Base-by-base conservation (phyloP, 2,888 invertebrate species). In the Trichopria drosophilae region DNA sequence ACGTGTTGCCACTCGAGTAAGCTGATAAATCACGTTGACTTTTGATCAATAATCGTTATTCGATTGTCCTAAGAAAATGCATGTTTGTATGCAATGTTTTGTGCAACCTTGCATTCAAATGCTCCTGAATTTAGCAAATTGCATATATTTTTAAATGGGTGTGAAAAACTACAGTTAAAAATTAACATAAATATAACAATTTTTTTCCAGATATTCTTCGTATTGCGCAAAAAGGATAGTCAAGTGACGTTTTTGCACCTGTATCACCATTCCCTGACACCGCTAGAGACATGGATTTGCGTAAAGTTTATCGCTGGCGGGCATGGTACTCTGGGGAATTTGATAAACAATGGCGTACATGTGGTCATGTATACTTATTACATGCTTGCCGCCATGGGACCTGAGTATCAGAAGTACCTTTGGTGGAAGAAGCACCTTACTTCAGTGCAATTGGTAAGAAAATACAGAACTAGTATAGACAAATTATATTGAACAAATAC, bases 381-480 rank as follows among this genome's bases (percentile, higher is more conserved):
- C 77, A 88, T 90, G 82, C 76, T 90, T 68, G 83, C 92, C 0
- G 91, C 91, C 2, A 84, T 91, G 83, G 92, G 92, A 1, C 91
- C 91, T 0, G 81, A 86, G 68, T 91, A 88, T 77, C 85, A 88
- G 71, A 90, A 90, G 71, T 92, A 88, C 69, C 76, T 92, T 26
- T 92, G 91, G 90, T 93, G 92, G 92, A 93, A 92, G 77, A 89
- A 88, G 64, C 87, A 92, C 66, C 81, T 93, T 62, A 92, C 93
- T 16, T 85, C 85, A 10, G 78, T 92, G 50, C 93, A 93, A 78
- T 79, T 93, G 79, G 90, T 88, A 77, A 82, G 83, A 48, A 26
- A 12, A 13, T 7, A 32, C n/a, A n/a, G n/a, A n/a, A n/a, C n/a
- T n/a, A n/a, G n/a, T n/a, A n/a, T n/a, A n/a, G n/a, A n/a, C n/a